These are phyloP conservation scores for Melanotaenia boesemani DNA, from an alignment of 2,797 vertebrate genomes.

Conservation along the genomic window DNA sequence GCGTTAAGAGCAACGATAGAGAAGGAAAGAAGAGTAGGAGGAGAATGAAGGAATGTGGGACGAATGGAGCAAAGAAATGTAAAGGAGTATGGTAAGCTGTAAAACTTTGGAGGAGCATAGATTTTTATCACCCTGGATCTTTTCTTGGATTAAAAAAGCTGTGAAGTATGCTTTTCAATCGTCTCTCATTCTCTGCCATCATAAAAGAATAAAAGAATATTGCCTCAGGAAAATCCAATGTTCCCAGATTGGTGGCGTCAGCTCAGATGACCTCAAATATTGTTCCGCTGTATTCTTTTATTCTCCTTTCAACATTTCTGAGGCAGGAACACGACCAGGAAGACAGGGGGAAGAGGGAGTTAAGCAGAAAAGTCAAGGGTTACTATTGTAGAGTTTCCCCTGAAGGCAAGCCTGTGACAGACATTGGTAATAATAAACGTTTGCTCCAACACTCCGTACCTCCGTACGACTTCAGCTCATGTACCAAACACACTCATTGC, in stretches of 20 bases:
- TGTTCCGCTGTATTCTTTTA: constrained; percentile 65
- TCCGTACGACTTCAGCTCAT: constrained; percentile 17
- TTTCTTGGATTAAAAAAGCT: constrained; percentile 61
- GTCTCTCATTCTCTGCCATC: constrained; percentile 57
- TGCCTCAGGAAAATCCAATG: constrained; percentile 55
- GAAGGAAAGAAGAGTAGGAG: constrained; percentile 16
- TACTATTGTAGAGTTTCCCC: constrained; percentile 63
- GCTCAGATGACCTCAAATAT: constrained; percentile 68
- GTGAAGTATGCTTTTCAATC: constrained; percentile 67
- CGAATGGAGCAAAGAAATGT: constrained; percentile 27
- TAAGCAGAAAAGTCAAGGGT: constrained; percentile 53
- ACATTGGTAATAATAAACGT: constrained; percentile 70
- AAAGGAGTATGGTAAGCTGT: constrained; percentile 39
- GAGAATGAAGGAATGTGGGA: constrained; percentile 1
- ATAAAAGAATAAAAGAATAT: constrained; percentile 69
- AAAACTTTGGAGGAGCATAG: constrained; percentile 51
- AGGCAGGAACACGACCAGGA: constrained; percentile 27
- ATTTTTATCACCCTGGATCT: constrained; percentile 65
- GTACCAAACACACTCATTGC: constrained; percentile 12
- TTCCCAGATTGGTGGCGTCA: constrained; percentile 57
- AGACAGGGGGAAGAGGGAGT: constrained; percentile 5
- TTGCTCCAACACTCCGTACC: constrained; percentile 28
- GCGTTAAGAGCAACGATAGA: constrained; percentile 57
- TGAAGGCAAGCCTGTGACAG: constrained; percentile 64
- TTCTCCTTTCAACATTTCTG: constrained; percentile 62